These are phyloP conservation scores for Cyclophora albipunctata DNA, from an alignment of 2,888 invertebrate genomes.

Conservation along the genomic window DNA sequence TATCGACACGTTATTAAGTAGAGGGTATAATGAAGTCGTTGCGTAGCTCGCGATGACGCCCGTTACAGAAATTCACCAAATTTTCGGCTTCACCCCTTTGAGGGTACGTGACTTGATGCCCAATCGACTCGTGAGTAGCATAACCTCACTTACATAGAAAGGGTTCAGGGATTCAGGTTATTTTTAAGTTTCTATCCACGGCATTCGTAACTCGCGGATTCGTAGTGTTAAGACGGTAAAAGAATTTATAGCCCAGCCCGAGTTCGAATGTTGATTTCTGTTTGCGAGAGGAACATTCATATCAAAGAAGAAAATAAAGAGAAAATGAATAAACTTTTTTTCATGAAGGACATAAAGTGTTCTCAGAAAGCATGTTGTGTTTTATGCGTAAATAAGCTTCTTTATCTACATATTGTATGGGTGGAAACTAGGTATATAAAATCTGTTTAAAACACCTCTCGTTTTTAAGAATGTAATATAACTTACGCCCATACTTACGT, in stretches of 20 bases:
- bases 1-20: not conserved
- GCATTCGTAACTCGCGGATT: conserved; percentile 1
- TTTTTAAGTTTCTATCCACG: conserved; percentile 12
- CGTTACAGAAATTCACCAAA: conserved; percentile 55
- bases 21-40: conserved; percentile 42
- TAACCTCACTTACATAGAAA: conserved; percentile 26
- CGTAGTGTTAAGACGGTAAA: not conserved
- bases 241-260: not conserved
- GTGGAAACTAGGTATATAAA: not conserved
- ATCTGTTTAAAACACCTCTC: conserved; percentile 9
- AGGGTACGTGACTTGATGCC: conserved; percentile 49
- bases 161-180: conserved; percentile 14
- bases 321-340: no score
- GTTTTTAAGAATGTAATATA: no score
- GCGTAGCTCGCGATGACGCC: conserved; percentile 37
- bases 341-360: no score
- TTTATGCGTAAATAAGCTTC: not conserved
- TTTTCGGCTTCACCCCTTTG: conserved; percentile 58
- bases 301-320: not conserved
- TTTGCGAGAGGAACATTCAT: not conserved
- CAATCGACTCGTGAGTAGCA: conserved; percentile 39
- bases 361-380: no score
- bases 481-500: no score
- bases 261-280: not conserved
- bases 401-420: not conserved